Percentiles rank a stretch among this genome's conserved stretches.
These are phyloP conservation scores for Noctuana brunneofusca DNA, from an alignment of 2,888 invertebrate species.

Conservation along the genomic window DNA sequence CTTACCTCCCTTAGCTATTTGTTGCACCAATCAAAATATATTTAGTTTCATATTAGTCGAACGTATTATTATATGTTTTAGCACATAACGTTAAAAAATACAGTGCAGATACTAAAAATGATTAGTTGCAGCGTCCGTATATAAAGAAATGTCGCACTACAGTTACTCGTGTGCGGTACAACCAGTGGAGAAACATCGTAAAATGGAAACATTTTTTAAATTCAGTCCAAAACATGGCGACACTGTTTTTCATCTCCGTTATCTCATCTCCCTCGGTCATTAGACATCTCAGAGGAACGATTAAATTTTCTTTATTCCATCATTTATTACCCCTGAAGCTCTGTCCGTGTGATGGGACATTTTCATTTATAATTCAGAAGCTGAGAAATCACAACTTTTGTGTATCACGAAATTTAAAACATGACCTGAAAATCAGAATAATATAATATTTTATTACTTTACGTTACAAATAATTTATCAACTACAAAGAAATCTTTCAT, in stretches of 20 bases:
- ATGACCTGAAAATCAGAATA: not conserved
- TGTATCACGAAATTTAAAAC: not conserved
- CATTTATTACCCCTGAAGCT: slow-evolving; percentile 27
- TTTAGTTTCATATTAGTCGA: too few species aligned
- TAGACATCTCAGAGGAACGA: slow-evolving; percentile 41
- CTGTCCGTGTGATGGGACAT: slow-evolving; percentile 9
- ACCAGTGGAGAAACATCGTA: slow-evolving; percentile 8
- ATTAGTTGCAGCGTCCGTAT: not conserved
- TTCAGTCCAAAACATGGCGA: slow-evolving; percentile 20
- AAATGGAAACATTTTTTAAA: slow-evolving; percentile 23
- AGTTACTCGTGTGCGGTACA: not conserved
- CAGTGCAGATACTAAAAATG: too few species aligned
- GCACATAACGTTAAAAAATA: too few species aligned
- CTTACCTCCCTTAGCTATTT: too few species aligned
- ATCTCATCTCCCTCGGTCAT: slow-evolving; percentile 38
- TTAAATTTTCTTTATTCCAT: slow-evolving; percentile 43
- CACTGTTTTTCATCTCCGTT: slow-evolving; percentile 29
- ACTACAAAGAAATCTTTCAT: too few species aligned
- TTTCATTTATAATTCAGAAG: slow-evolving; percentile 24
- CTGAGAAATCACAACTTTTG: slow-evolving; percentile 15
- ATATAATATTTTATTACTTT: too few species aligned
- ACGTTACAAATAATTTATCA: too few species aligned
- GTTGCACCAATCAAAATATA: too few species aligned
- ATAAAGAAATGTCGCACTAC: not conserved
- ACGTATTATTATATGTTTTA: too few species aligned